These are phyloP conservation scores for Agapornis roseicollis DNA, from an alignment of 2,113 vertebrate species.

Conservation along the genomic window DNA sequence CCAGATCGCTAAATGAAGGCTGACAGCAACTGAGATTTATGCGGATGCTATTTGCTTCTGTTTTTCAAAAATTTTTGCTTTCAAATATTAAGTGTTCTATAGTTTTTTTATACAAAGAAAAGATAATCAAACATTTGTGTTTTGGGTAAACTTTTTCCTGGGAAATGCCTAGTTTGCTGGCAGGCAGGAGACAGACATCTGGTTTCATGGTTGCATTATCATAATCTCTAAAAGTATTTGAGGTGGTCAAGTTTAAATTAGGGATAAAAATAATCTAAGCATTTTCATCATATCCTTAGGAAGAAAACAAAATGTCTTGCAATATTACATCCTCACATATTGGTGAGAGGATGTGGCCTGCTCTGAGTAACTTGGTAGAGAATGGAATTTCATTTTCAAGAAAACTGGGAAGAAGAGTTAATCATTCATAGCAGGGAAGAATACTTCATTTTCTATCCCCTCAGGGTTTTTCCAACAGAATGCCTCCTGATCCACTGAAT, in stretches of 20 bases:
- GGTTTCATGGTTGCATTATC: neutral
- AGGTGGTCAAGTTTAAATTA: neutral
- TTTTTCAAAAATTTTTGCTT: neutral
- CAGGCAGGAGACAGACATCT: neutral
- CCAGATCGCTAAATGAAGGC: neutral
- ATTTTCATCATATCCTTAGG: neutral
- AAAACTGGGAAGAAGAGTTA: neutral
- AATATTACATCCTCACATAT: neutral
- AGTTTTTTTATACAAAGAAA: neutral
- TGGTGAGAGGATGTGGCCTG: constrained; percentile 33
- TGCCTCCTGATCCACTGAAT: neutral
- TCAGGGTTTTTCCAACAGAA: neutral
- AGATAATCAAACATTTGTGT: neutral
- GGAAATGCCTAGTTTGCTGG: neutral
- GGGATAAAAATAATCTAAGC: neutral
- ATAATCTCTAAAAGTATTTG: neutral
- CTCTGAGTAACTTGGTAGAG: neutral
- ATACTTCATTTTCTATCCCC: neutral
- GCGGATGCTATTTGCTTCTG: neutral
- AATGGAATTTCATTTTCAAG: neutral
- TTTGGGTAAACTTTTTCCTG: neutral
- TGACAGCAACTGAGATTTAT: neutral
- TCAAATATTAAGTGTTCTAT: neutral
- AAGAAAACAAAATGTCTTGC: neutral
- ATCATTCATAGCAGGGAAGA: neutral